Percentiles rank a stretch among this genome's conserved stretches.
These are phyloP conservation scores for Drosophila recens DNA, from an alignment of 2,888 invertebrate species.

Conservation along the genomic window DNA sequence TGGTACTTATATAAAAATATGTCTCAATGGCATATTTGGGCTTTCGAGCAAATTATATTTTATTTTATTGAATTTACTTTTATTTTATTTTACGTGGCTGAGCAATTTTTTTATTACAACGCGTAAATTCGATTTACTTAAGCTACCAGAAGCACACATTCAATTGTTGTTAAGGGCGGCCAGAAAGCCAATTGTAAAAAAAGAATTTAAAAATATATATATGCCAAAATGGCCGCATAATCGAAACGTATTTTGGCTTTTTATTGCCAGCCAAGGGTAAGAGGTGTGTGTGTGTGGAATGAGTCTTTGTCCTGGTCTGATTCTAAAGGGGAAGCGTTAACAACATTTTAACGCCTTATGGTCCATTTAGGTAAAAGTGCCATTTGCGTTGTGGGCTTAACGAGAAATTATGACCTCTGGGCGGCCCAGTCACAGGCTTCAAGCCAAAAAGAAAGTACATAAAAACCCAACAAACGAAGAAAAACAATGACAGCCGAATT, in stretches of 20 bases:
- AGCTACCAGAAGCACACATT: slow-evolving; percentile 40
- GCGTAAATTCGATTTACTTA: slow-evolving; percentile 73
- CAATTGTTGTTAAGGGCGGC: slow-evolving; percentile 71
- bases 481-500: slow-evolving; percentile 10
- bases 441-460: slow-evolving; percentile 36
- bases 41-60: slow-evolving; percentile 69
- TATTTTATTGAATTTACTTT: slow-evolving; percentile 47
- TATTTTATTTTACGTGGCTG: slow-evolving; percentile 21
- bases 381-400: slow-evolving; percentile 83
- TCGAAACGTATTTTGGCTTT: slow-evolving; percentile 77
- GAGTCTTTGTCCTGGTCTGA: slow-evolving; percentile 11
- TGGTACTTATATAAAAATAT: slow-evolving; percentile 11
- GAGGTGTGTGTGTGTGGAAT: slow-evolving; percentile 13
- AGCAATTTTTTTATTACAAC: slow-evolving; percentile 61
- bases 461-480: slow-evolving; percentile 26
- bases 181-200: slow-evolving; percentile 47
- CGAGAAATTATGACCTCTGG: slow-evolving; percentile 81
- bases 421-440: slow-evolving; percentile 40
- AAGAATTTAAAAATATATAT: slow-evolving; percentile 48
- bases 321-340: slow-evolving; percentile 55
- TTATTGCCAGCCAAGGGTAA: slow-evolving; percentile 68
- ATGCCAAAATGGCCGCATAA: slow-evolving; percentile 57
- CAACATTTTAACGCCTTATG: slow-evolving; percentile 82
- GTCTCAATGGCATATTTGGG: slow-evolving; percentile 56
- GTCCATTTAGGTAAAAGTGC: slow-evolving; percentile 83